Evolutionary conservation across 2,888 invertebrate genomes (phyloP).

Genomic region (Pegoplata infirma): DNA sequence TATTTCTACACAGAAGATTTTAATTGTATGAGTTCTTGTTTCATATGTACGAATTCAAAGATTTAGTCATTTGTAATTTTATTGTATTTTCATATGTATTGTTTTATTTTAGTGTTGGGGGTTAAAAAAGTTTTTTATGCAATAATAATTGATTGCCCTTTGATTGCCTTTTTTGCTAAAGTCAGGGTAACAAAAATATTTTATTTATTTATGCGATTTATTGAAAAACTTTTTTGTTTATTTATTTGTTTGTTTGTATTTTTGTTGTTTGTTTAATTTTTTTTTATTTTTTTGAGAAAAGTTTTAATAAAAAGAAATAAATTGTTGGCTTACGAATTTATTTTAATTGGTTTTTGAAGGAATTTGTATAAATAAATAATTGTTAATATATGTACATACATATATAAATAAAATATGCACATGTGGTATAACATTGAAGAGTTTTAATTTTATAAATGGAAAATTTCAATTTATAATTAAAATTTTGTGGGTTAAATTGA

Average conservation of each 20-base stretch:
- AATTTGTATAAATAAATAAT: not conserved
- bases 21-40: not conserved
- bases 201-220: slow-evolving; percentile 36
- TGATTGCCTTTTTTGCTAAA: slow-evolving; percentile 44
- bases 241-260: not conserved
- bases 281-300: slow-evolving; percentile 28
- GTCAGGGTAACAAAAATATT: slow-evolving; percentile 29
- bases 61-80: slow-evolving; percentile 33
- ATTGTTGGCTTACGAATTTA: slow-evolving; percentile 9
- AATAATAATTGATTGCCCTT: slow-evolving; percentile 55
- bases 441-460: too few relatives aligned
- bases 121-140: slow-evolving; percentile 37
- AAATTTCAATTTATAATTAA: too few relatives aligned
- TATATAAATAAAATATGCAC: too few relatives aligned
- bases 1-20: not conserved
- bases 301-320: slow-evolving; percentile 33
- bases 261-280: slow-evolving; percentile 1
- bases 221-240: slow-evolving; percentile 32
- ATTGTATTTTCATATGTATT: slow-evolving; percentile 3
- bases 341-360: slow-evolving; percentile 48
- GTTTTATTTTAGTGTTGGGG: not conserved
- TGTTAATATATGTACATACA: too few relatives aligned
- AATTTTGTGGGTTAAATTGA: too few relatives aligned
- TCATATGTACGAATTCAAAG: slow-evolving; percentile 8
- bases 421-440: too few relatives aligned